Conservation (phyloP, 2,888 invertebrate species). For the Dicyrtoma fusca region DNA sequence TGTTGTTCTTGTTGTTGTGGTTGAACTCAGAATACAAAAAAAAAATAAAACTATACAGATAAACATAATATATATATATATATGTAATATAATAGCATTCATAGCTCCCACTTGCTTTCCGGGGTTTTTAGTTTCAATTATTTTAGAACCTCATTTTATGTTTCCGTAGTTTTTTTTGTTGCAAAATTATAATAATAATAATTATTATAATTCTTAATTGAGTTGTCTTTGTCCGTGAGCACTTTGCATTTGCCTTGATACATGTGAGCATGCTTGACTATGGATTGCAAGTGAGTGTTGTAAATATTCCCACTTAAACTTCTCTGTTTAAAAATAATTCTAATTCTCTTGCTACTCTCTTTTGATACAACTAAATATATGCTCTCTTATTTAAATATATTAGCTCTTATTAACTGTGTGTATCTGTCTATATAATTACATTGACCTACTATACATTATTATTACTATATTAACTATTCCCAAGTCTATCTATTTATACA, state of each 20-base stretch:
- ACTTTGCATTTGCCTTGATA: not conserved
- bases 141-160: no score
- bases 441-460: no score
- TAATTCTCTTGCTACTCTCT: no score
- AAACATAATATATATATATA: not conserved
- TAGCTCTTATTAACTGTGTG: no score
- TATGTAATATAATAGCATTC: not conserved
- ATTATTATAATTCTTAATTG: not conserved
- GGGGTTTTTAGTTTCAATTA: not conserved
- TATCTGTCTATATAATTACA: not conserved
- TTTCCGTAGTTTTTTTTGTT: not conserved
- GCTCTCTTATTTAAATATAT: not conserved
- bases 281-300: conserved; percentile 8
- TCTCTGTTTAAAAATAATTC: no score
- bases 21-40: no score
- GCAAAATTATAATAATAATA: not conserved
- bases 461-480: not conserved
- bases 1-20: not conserved
- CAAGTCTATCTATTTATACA: not conserved
- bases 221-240: conserved; percentile 7
- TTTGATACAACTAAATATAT: not conserved
- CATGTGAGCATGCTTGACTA: no score
- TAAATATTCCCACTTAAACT: no score
- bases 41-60: not conserved
- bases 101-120: not conserved